Conservation (phyloP, 2,888 invertebrate species). For the Osedax frankpressi region DNA sequence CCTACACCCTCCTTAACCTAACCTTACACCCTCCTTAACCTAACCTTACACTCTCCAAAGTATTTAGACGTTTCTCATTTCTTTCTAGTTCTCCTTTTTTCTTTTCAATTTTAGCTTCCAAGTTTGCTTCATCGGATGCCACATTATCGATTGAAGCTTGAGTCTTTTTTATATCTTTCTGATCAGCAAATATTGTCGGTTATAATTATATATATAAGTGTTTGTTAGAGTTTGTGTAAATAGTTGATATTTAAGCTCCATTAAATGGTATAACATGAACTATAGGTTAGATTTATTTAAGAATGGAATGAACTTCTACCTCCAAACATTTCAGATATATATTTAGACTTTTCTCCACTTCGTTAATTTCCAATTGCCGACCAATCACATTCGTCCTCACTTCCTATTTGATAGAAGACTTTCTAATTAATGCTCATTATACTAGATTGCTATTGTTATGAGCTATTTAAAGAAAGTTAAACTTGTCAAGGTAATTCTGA, state of each 20-base stretch:
- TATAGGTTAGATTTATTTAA: too few relatives aligned
- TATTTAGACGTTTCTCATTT: conserved; percentile 79
- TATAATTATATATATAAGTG: background rate
- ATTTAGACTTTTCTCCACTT: conserved; percentile 66
- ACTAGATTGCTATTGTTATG: too few relatives aligned
- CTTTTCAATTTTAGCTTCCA: conserved; percentile 82
- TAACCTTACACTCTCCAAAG: conserved; percentile 81
- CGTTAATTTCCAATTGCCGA: conserved; percentile 64
- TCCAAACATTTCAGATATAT: conserved; percentile 60
- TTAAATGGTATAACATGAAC: too few relatives aligned
- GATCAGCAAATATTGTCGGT: conserved; percentile 28
- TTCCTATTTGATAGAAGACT: conserved; percentile 51
- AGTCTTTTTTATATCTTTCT: conserved; percentile 60
- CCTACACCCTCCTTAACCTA: too few relatives aligned
- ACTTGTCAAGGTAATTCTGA: conserved; percentile 19
- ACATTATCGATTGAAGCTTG: conserved; percentile 64
- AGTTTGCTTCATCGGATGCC: conserved; percentile 70
- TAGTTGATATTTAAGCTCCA: too few relatives aligned
- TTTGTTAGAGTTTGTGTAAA: too few relatives aligned
- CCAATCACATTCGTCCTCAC: conserved; percentile 67
- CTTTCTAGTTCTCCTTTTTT: conserved; percentile 76
- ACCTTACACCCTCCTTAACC: too few relatives aligned
- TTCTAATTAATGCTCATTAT: too few relatives aligned
- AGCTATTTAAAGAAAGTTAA: too few relatives aligned
- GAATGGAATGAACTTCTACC: conserved; percentile 33